Evolutionary conservation across 2,797 vertebrate species (phyloP), one percentile per base, ranked within the genome.

Genomic region (Mormyrus proboscirostris): DNA sequence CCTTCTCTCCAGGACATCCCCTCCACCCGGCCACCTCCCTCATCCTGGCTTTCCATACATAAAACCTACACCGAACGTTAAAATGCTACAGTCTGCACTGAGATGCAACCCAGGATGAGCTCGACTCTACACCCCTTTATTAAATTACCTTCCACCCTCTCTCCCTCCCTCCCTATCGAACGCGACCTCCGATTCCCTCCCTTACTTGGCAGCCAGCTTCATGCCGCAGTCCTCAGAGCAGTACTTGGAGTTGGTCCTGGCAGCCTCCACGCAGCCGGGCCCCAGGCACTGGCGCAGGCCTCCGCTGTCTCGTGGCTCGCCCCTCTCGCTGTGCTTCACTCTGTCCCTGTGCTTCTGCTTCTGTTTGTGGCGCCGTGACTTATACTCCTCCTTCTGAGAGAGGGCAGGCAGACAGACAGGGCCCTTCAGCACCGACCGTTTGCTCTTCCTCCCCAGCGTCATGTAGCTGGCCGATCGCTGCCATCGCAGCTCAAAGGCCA

Each of bases 211-310:
- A 2, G 98, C 98, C 89, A 98, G 93, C 92, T 99, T 98, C 97
- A 99, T 97, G 93, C 98, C 98, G 57, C 98, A 99, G 92, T 97
- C 97, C 84, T 98, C 97, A 1, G 97, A 97, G 93, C 98, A 99
- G 95, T 99, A 99, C 94, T 98, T 99, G 86, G 98, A 99, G 92
- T 92, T 95, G 0, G 95, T 76, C 47, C 96, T 95, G 0, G 97
- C 95, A 0, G 95, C 91, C 6, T 95, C 95, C 89, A 98, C 95
- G 89, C 98, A 99, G 94, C 95, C 96, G 0, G 98, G 98, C 0
- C 98, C 98, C 91, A 99, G 95, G 93, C 98, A 99, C 94, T 99
- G 98, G 0, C 95, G 96, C 55, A 93, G 92, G 0, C 96, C 97
- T 0, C 93, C 94, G 0, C 88, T 95, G 9, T 98, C 97, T 10